Conservation (phyloP, 2,797 vertebrate species). For the Potorous gilbertii region DNA sequence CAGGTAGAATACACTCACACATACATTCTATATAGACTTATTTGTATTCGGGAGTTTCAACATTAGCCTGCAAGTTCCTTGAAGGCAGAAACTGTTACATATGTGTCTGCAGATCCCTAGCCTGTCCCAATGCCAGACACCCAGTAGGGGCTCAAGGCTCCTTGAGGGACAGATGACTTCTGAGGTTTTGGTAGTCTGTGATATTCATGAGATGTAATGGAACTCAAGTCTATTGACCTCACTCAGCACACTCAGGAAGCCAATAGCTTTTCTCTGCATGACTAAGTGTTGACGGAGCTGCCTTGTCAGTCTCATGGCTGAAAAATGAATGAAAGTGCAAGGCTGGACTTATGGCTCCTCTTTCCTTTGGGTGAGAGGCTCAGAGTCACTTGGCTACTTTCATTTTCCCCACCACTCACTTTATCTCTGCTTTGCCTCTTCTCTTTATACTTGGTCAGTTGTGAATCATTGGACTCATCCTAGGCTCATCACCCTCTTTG, state of each 20-base stretch:
- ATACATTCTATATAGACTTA: too few relatives aligned
- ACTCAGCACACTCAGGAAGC: conserved; percentile 65
- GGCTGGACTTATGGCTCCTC: background rate
- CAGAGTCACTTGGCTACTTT: background rate
- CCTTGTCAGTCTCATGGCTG: background rate
- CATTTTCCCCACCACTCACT: background rate
- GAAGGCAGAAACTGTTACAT: background rate
- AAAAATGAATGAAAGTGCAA: background rate
- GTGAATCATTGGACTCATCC: too few relatives aligned
- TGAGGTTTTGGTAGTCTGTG: background rate
- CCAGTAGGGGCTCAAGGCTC: background rate
- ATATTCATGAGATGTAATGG: conserved; percentile 69
- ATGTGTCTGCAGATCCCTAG: background rate
- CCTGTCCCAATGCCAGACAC: too few relatives aligned
- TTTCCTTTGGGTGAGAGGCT: background rate
- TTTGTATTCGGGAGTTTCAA: too few relatives aligned
- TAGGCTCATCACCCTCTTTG: too few relatives aligned
- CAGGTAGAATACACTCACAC: too few relatives aligned
- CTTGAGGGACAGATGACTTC: background rate
- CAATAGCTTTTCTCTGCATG: conserved; percentile 70
- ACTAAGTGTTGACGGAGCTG: conserved; percentile 54
- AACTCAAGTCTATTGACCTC: conserved; percentile 69
- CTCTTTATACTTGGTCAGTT: background rate
- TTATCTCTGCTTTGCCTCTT: background rate
- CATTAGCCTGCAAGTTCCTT: background rate